phyloP scores from a whole-genome alignment of 2,113 vertebrate species.

The Formicarius rufipectus region DNA sequence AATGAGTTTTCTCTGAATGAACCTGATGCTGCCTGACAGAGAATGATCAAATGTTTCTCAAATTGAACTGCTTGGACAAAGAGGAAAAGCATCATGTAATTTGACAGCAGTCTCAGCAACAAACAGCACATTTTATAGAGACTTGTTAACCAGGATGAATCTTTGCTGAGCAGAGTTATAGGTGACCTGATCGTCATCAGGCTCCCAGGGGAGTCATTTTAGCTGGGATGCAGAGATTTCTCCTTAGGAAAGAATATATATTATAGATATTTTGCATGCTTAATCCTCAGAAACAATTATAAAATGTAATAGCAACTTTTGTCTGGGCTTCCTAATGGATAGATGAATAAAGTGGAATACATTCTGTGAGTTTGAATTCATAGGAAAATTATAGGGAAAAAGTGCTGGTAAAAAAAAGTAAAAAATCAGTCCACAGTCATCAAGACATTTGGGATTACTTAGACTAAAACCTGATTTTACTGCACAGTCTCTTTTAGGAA shows the following conservation, averaged over 20 bases:
- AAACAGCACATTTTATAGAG: background rate
- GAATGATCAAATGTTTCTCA: background rate
- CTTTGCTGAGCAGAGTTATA: background rate
- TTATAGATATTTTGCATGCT: background rate
- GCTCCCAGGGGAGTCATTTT: background rate
- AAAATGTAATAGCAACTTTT: background rate
- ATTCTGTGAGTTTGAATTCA: background rate
- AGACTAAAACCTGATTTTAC: background rate
- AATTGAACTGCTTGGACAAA: background rate
- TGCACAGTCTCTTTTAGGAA: background rate
- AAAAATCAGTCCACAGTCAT: background rate
- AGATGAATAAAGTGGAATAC: background rate
- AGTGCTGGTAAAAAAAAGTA: background rate
- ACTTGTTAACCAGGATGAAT: background rate
- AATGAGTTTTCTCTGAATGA: background rate
- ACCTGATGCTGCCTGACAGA: background rate
- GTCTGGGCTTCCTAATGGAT: background rate
- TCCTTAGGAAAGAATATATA: background rate
- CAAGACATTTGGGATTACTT: background rate
- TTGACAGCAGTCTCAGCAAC: background rate
- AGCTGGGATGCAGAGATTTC: background rate
- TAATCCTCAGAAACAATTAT: background rate
- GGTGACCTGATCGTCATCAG: background rate
- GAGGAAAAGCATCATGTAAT: background rate
- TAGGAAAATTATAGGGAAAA: background rate